Evolutionary conservation across 2,113 vertebrate species (phyloP).

Genomic region (Silurus asotus): DNA sequence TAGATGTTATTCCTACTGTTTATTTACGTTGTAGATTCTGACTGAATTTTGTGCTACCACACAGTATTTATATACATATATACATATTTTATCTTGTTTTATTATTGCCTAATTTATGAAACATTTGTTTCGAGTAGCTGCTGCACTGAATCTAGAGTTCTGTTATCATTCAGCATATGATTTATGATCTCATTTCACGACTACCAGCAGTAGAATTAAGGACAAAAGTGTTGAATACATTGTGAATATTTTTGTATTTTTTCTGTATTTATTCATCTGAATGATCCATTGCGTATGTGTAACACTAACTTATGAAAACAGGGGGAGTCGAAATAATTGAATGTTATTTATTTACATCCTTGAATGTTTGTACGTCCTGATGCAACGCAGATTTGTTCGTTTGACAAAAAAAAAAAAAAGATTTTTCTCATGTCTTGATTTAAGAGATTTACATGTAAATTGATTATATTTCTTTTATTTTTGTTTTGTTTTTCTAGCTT

Average conservation of each 20-base stretch:
- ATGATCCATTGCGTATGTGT: constrained; percentile 62
- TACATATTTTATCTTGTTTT: constrained; percentile 44
- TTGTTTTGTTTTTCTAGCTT: constrained; percentile 66
- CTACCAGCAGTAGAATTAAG: constrained; percentile 74
- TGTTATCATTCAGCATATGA: constrained; percentile 49
- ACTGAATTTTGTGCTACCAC: constrained; percentile 67
- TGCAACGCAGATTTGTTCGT: constrained; percentile 72
- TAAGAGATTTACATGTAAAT: constrained; percentile 74
- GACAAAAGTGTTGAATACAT: constrained; percentile 78
- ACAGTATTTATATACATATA: background rate
- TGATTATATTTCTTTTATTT: constrained; percentile 71
- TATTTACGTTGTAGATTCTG: constrained; percentile 67
- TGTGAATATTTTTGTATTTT: constrained; percentile 93
- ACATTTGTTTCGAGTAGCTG: constrained; percentile 51
- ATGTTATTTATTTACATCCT: constrained; percentile 78
- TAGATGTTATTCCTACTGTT: constrained; percentile 74
- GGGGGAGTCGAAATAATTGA: constrained; percentile 76
- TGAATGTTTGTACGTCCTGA: constrained; percentile 75
- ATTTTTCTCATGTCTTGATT: constrained; percentile 71
- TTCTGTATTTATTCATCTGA: constrained; percentile 64
- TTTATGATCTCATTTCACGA: constrained; percentile 60
- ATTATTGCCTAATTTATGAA: constrained; percentile 68
- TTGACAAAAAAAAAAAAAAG: constrained; percentile 65
- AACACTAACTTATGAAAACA: constrained; percentile 86
- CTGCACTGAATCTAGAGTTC: constrained; percentile 47